Evolutionary conservation across 2,113 vertebrate species (phyloP), one percentile per base, ranked within the genome.

Genomic region (Turdus rufiventris): DNA sequence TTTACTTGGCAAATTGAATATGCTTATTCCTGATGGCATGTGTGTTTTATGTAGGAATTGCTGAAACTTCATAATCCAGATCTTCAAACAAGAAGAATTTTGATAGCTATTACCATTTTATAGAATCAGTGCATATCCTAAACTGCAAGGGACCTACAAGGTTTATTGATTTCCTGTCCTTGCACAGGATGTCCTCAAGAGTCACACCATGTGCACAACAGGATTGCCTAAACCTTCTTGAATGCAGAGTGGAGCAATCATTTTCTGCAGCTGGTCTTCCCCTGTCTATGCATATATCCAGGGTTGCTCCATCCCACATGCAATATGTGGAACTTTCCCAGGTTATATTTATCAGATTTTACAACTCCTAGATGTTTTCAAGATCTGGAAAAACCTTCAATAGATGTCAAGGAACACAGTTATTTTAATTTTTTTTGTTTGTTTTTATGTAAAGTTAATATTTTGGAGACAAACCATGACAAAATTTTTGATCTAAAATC

Each of bases 181-280:
- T 66, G 12, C 9, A 29, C 12, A 51, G 26, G 12, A 51, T 12
- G 3, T 18, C 15, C 23, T 14, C 36, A 50, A 33, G 26, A 19
- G 38, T 24, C 36, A 50, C 14, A 23, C 8, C 8, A 33, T 3
- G 5, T 51, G 12, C 9, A 12, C 7, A 26, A 33, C 18, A 57
- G 3, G 21, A 18, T 28, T 33, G 26, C 51, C 33, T 16, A n/a
- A 81, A 17, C 3, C 7, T 81, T 66, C 45, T 28, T 20, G 16
- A 51, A 33, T 24, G 8, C 21, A 36, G 31, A 33, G 9, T 0
- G 0, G 36, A 12, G 13, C 26, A 65, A 36, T 57, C 10, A 7
- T 26, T 58, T 58, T 13, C 36, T 24, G 14, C 33, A 33, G 23
- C 9, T 11, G 4, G 10, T 71, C 40, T 54, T 87, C 19, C 8